Percentiles rank a stretch among this genome's conserved stretches.
These are phyloP conservation scores for Isichthys henryi DNA, from an alignment of 2,113 vertebrate species.

Conservation along the genomic window DNA sequence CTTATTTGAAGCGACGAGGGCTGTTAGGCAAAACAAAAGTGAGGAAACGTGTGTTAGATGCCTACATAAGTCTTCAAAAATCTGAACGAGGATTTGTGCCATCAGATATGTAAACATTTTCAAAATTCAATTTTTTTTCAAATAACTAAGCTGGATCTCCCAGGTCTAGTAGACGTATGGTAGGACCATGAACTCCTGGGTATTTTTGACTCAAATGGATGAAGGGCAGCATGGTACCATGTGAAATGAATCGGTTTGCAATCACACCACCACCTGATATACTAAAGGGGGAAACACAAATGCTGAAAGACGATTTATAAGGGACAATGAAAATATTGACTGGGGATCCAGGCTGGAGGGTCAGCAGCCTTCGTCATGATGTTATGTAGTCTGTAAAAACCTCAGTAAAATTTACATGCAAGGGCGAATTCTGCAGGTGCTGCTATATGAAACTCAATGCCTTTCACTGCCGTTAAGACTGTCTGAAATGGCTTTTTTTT, in stretches of 20 bases:
- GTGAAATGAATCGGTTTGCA: not conserved
- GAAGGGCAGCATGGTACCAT: not conserved
- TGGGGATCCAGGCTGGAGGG: not conserved
- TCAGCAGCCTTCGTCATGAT: not conserved
- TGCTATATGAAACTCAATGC: not conserved
- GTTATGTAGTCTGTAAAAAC: not conserved
- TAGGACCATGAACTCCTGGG: not conserved
- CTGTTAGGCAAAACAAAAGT: not conserved
- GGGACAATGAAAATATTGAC: not conserved
- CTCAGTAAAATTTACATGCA: not conserved
- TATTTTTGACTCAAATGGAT: not conserved
- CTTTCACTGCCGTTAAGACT: not conserved
- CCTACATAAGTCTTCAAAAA: not conserved
- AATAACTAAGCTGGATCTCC: not conserved
- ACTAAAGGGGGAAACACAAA: not conserved
- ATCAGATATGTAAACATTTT: not conserved
- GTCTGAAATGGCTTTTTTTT: conserved; percentile 42
- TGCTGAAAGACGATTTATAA: not conserved
- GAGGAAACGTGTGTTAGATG: not conserved
- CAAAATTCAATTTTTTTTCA: not conserved
- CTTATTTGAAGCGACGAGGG: not conserved
- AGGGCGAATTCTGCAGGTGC: not conserved
- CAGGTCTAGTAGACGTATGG: not conserved
- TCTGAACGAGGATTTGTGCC: not conserved
- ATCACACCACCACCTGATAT: not conserved